Percentiles rank a stretch among this genome's conserved stretches.
phyloP scores from a whole-genome alignment of 2,113 vertebrate species.

The Pangasianodon gigas region DNA sequence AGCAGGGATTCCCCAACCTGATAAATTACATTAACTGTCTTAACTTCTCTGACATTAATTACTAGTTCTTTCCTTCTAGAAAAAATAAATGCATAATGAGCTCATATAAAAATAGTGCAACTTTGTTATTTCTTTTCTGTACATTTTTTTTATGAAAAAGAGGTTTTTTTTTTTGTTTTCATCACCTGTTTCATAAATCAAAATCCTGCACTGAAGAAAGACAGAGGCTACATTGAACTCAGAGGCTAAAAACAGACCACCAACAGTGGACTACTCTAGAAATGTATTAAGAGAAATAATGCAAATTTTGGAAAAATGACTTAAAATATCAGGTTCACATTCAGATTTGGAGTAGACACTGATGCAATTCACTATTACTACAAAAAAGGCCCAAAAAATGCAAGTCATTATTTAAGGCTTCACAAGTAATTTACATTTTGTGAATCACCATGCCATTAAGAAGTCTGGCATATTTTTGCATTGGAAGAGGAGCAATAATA shows the following conservation, averaged over 20 bases:
- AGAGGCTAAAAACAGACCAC: slow-evolving; percentile 15
- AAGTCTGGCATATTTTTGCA: slow-evolving; percentile 39
- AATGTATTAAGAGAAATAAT: neutral
- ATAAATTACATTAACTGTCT: neutral
- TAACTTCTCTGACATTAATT: neutral
- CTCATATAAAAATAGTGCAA: slow-evolving; percentile 21
- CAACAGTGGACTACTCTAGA: slow-evolving; percentile 3
- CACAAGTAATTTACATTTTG: slow-evolving; percentile 32
- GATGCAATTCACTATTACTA: slow-evolving; percentile 25
- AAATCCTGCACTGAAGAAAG: slow-evolving; percentile 39
- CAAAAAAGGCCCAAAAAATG: slow-evolving; percentile 35
- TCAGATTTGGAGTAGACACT: slow-evolving; percentile 35
- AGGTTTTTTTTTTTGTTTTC: neutral
- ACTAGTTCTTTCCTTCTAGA: neutral
- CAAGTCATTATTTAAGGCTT: slow-evolving; percentile 60
- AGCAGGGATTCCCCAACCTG: neutral
- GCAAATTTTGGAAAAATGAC: slow-evolving; percentile 21
- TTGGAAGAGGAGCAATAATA: slow-evolving; percentile 41
- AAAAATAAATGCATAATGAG: neutral
- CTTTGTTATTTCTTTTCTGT: slow-evolving; percentile 27
- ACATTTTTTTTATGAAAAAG: slow-evolving; percentile 10
- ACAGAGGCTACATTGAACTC: slow-evolving; percentile 33
- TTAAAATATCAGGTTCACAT: slow-evolving; percentile 48
- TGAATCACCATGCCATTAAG: slow-evolving; percentile 26
- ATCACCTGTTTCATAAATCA: slow-evolving; percentile 36